A percentile compares a stretch with the other conserved stretches of the same genome.
Conservation (phyloP, 2,797 vertebrate species). For the Helarctos malayanus region DNA sequence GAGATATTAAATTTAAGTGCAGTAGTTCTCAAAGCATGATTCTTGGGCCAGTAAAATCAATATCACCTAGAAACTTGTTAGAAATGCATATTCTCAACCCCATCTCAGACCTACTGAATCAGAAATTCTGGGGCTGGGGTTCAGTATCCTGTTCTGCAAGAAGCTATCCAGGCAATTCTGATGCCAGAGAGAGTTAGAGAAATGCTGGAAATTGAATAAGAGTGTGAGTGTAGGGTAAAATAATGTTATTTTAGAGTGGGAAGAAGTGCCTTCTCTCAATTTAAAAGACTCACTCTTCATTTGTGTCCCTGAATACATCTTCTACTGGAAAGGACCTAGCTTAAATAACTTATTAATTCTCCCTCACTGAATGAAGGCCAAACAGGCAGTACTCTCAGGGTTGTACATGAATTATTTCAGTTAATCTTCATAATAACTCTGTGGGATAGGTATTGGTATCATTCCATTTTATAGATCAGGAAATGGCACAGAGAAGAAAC, state of each 20-base stretch:
- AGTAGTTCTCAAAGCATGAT: background rate
- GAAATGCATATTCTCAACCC: background rate
- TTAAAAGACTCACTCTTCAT: background rate
- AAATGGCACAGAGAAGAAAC: background rate
- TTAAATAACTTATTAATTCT: slow-evolving; percentile 30
- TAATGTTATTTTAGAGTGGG: background rate
- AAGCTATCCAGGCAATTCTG: background rate
- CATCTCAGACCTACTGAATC: background rate
- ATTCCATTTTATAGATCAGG: slow-evolving; percentile 36
- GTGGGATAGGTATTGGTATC: background rate
- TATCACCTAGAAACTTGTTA: slow-evolving; percentile 4
- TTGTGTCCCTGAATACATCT: background rate
- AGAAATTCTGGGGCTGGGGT: background rate
- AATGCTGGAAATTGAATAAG: background rate
- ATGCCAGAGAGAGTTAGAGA: background rate
- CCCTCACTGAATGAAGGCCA: background rate
- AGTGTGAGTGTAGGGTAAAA: background rate
- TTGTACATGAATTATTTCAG: background rate
- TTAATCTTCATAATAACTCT: background rate
- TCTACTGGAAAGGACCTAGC: background rate
- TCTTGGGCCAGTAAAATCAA: background rate
- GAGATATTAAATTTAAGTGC: background rate
- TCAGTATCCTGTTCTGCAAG: background rate
- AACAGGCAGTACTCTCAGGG: background rate
- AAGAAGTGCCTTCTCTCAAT: background rate